Evolutionary conservation across 1,140 invertebrate species (phyloP).

Genomic region (Bombus ignitus): DNA sequence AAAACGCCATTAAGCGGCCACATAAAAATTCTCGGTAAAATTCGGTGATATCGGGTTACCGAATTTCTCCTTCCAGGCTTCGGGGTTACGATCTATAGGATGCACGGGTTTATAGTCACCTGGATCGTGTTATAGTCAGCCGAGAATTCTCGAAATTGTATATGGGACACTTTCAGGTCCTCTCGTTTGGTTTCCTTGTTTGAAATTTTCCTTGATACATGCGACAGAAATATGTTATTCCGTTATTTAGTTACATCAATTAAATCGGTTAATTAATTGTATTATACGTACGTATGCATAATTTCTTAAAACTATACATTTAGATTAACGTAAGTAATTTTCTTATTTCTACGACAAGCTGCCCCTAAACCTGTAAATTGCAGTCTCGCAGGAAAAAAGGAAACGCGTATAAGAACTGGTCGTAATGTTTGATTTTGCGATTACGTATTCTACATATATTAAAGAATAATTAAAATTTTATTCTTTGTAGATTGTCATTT

Average conservation of each 20-base stretch:
- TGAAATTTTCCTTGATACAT: too few relatives aligned
- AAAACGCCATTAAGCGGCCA: conserved; percentile 73
- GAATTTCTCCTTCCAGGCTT: conserved; percentile 28
- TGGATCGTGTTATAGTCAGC: background rate
- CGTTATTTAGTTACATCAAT: too few relatives aligned
- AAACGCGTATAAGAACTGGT: too few relatives aligned
- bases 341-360: too few relatives aligned
- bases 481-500: background rate
- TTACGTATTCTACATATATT: background rate
- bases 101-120: conserved; percentile 39
- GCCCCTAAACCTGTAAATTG: background rate
- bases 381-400: background rate
- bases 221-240: too few relatives aligned
- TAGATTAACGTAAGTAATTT: background rate
- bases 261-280: too few relatives aligned
- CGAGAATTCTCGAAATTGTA: conserved; percentile 38
- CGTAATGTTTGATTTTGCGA: too few relatives aligned
- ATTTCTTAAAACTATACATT: background rate
- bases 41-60: conserved; percentile 73
- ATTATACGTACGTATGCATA: too few relatives aligned
- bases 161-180: background rate
- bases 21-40: conserved; percentile 73
- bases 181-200: conserved; percentile 4
- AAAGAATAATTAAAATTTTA: background rate
- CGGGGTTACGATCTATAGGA: conserved; percentile 35